A percentile compares a stretch with the other conserved stretches of the same genome.
These are phyloP conservation scores for Anthophora plumipes DNA, from an alignment of 2,888 invertebrate species.

Conservation along the genomic window DNA sequence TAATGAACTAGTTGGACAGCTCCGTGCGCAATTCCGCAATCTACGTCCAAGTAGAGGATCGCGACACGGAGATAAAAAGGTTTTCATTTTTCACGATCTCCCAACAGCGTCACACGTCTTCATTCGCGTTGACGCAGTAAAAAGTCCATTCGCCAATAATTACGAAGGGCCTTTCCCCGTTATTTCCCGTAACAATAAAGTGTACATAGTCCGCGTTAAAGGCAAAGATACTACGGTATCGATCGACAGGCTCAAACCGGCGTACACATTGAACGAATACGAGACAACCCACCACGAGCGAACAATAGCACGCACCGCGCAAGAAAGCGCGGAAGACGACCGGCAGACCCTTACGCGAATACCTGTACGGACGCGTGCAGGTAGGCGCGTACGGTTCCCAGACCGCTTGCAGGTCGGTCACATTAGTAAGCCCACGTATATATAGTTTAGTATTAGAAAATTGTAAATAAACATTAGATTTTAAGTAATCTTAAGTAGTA, in stretches of 20 bases:
- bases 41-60: too few species aligned
- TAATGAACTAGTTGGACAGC: too few species aligned
- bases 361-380: background rate
- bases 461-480: too few species aligned
- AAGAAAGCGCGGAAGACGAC: background rate
- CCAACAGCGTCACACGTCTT: too few species aligned
- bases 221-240: background rate
- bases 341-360: background rate
- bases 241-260: background rate
- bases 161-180: conserved; percentile 11
- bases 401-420: background rate
- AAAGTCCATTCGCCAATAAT: background rate
- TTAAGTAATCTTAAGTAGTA: too few species aligned
- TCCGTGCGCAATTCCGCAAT: too few species aligned
- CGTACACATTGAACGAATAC: background rate
- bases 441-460: too few species aligned
- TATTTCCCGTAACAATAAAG: background rate
- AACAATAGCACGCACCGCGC: background rate
- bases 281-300: too few species aligned
- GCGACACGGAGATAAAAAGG: too few species aligned
- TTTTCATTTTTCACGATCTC: too few species aligned
- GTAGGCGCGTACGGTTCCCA: background rate
- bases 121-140: background rate
- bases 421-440: too few species aligned
- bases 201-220: background rate